Conservation (phyloP, 2,797 vertebrate genomes). For the Catamblyrhynchus diadema region DNA sequence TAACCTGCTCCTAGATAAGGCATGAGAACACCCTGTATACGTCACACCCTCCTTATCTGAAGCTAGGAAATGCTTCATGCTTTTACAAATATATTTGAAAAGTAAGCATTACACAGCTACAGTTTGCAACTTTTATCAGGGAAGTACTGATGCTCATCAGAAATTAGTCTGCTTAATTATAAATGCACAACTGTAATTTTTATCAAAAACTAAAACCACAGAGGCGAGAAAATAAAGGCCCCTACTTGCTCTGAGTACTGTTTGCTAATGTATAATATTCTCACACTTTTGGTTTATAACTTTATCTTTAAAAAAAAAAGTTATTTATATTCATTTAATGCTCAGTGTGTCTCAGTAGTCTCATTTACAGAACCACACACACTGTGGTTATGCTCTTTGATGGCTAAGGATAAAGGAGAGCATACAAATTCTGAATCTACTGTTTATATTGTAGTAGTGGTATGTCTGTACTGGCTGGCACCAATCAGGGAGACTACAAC, state of each 20-base stretch:
- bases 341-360: neutral
- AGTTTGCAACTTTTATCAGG: neutral
- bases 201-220: neutral
- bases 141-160: neutral
- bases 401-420: neutral
- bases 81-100: slow-evolving; percentile 16
- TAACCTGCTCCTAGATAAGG: neutral
- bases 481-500: neutral
- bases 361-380: neutral
- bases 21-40: neutral
- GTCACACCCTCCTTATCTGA: slow-evolving; percentile 24
- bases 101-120: neutral
- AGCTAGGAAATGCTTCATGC: slow-evolving; percentile 7
- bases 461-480: neutral
- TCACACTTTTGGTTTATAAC: neutral
- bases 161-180: neutral
- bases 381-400: neutral
- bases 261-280: neutral
- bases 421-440: neutral
- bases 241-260: neutral
- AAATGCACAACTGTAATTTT: neutral
- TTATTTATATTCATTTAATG: neutral
- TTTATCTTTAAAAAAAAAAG: neutral
- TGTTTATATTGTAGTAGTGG: neutral
- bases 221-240: neutral